Percentiles rank a stretch among this genome's conserved stretches.
Evolutionary conservation across 2,113 vertebrate genomes (phyloP).

Genomic region (Podarcis raffonei): DNA sequence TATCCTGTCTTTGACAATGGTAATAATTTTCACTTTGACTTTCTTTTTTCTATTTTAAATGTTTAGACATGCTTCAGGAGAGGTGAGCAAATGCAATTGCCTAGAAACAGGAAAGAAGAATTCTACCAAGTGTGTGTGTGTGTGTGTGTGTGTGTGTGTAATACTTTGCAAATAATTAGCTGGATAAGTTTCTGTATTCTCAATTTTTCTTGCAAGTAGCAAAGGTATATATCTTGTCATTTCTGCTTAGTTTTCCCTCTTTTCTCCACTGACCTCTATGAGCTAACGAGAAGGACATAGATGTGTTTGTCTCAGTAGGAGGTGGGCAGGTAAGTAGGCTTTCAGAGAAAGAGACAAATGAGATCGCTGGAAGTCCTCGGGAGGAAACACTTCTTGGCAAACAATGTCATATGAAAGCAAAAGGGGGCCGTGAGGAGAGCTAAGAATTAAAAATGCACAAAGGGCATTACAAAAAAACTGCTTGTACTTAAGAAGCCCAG

Average conservation of each 20-base stretch:
- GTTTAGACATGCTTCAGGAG: constrained; percentile 9
- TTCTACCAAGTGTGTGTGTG: neutral
- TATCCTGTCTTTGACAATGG: neutral
- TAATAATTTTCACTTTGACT: constrained; percentile 14
- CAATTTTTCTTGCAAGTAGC: constrained; percentile 25
- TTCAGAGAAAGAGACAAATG: constrained; percentile 64
- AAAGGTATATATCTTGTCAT: neutral
- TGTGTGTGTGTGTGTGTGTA: no score
- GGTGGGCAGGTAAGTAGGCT: constrained; percentile 41
- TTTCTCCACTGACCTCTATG: constrained; percentile 7
- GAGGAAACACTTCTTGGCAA: constrained; percentile 47
- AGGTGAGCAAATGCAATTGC: neutral
- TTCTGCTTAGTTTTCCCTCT: constrained; percentile 51
- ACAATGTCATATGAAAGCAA: constrained; percentile 53
- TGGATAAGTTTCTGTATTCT: neutral
- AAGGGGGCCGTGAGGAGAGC: constrained; percentile 29
- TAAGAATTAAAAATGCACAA: constrained; percentile 58
- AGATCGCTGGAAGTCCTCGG: constrained; percentile 44
- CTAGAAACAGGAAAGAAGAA: neutral
- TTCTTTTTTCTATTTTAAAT: constrained; percentile 8
- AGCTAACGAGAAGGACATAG: constrained; percentile 35
- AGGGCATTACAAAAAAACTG: constrained; percentile 15
- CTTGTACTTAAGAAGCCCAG: constrained; percentile 23
- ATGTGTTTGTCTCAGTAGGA: constrained; percentile 60
- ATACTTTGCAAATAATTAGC: neutral